phyloP scores from a whole-genome alignment of 1,140 invertebrate genomes.

The Euglossa dilemma region DNA sequence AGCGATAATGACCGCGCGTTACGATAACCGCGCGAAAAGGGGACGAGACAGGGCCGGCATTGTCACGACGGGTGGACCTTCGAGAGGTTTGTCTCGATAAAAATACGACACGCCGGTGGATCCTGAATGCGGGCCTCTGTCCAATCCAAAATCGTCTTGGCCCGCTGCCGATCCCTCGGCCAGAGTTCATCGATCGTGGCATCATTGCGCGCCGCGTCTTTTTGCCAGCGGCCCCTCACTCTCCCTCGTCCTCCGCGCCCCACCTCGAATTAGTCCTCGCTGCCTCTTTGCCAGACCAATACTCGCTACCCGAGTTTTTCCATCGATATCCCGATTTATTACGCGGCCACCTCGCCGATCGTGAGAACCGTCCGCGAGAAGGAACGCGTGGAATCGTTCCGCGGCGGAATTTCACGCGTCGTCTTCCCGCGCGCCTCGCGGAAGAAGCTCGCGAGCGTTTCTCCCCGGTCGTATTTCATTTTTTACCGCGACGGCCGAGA shows the following conservation, averaged over 20 bases:
- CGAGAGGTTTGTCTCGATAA: slow-evolving; percentile 32
- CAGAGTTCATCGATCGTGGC: slow-evolving; percentile 49
- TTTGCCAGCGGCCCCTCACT: neutral
- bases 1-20: slow-evolving; percentile 45
- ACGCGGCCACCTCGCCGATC: too few relatives aligned
- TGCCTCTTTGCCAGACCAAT: neutral
- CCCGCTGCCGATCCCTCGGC: slow-evolving; percentile 41
- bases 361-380: too few relatives aligned
- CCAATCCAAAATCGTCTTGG: slow-evolving; percentile 64
- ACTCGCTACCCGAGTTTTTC: neutral
- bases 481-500: slow-evolving; percentile 18
- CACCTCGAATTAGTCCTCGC: slow-evolving; percentile 3
- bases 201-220: neutral
- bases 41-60: slow-evolving; percentile 45
- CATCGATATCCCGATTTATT: neutral
- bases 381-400: too few relatives aligned
- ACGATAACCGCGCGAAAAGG: slow-evolving; percentile 59
- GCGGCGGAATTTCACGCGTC: neutral
- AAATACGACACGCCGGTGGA: slow-evolving; percentile 18
- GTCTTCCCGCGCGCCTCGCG: neutral
- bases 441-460: neutral
- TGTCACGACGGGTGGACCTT: slow-evolving; percentile 44
- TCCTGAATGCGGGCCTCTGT: slow-evolving; percentile 57
- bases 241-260: too few relatives aligned
- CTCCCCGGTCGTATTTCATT: slow-evolving; percentile 19